phyloP scores from a whole-genome alignment of 2,797 vertebrate species.

The Ptychobarbus kaznakovi region DNA sequence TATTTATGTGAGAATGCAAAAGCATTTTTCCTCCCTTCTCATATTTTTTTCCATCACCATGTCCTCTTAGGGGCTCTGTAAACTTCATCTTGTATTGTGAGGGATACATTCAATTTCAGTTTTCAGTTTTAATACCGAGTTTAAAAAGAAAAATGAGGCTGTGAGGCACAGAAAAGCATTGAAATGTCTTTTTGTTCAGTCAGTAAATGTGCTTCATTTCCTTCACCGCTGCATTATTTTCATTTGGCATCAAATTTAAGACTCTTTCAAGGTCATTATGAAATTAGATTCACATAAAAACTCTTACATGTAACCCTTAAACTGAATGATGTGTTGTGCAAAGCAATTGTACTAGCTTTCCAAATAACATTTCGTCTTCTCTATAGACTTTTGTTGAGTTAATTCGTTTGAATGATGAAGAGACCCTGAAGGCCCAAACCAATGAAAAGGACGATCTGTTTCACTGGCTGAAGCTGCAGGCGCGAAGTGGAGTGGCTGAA shows the following conservation, averaged over 20 bases:
- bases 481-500: constrained; percentile 75
- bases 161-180: neutral
- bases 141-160: neutral
- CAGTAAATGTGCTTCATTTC: neutral
- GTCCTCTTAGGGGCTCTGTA: neutral
- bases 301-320: neutral
- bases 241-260: neutral
- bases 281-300: neutral
- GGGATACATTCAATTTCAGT: neutral
- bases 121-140: neutral
- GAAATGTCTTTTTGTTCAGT: neutral
- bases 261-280: neutral
- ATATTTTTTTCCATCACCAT: neutral
- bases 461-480: constrained; percentile 83
- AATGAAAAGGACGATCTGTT: constrained; percentile 80
- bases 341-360: neutral
- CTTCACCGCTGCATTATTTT: neutral
- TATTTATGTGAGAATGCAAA: neutral
- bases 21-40: neutral
- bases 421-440: constrained; percentile 76
- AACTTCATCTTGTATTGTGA: neutral
- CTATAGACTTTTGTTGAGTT: constrained; percentile 78
- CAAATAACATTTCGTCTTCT: constrained; percentile 2
- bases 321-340: neutral
- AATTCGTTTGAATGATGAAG: constrained; percentile 77